These are phyloP conservation scores for Greenwoodochromis staneri DNA, from an alignment of 2,113 vertebrate genomes.

Conservation along the genomic window DNA sequence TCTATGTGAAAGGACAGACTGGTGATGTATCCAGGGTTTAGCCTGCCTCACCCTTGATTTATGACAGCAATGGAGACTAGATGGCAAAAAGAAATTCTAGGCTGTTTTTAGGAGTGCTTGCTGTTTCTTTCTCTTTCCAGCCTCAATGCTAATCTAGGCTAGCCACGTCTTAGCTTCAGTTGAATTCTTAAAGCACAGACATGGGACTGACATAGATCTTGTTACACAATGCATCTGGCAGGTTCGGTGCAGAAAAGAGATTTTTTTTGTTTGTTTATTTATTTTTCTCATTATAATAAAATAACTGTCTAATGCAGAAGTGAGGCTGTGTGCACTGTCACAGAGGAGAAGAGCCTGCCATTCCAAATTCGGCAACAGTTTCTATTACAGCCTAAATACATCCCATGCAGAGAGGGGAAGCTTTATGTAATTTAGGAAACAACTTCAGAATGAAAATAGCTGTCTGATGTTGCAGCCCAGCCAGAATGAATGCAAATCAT, in stretches of 20 bases:
- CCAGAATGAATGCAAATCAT: slow-evolving; percentile 61
- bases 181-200: not conserved
- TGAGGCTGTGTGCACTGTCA: slow-evolving; percentile 3
- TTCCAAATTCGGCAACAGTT: slow-evolving; percentile 61
- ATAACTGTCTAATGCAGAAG: not conserved
- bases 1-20: not conserved
- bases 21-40: not conserved
- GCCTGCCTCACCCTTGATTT: not conserved
- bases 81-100: not conserved
- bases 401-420: slow-evolving; percentile 52
- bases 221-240: not conserved
- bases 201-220: not conserved
- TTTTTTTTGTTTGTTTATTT: not conserved
- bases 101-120: not conserved
- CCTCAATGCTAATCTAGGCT: not conserved
- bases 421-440: slow-evolving; percentile 47
- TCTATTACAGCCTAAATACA: slow-evolving; percentile 44
- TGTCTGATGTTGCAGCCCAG: slow-evolving; percentile 70
- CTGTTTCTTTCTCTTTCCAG: not conserved
- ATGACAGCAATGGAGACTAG: not conserved
- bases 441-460: slow-evolving; percentile 64
- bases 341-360: slow-evolving; percentile 14
- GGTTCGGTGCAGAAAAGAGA: not conserved
- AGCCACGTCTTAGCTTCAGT: not conserved
- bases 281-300: not conserved